phyloP scores from a whole-genome alignment of 23 tunicate species.

The Trididemnum miniatum region DNA sequence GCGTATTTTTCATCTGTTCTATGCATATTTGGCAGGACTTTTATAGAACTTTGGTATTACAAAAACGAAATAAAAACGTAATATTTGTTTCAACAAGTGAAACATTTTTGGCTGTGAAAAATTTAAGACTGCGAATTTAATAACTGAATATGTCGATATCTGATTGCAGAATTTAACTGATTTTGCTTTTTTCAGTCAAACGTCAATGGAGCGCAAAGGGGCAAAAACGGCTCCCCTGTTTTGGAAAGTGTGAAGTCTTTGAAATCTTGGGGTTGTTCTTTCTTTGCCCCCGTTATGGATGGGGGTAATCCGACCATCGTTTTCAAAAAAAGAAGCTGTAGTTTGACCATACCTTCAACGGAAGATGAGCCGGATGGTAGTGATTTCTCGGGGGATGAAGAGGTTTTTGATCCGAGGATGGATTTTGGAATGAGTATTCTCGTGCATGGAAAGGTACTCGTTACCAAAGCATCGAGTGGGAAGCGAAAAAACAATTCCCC shows the following conservation, averaged over 20 bases:
- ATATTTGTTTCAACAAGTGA: too few relatives aligned
- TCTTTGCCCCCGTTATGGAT: slow-evolving; percentile 50
- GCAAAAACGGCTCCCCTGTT: slow-evolving; percentile 35
- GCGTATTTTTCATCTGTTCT: too few relatives aligned
- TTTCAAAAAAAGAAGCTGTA: not conserved
- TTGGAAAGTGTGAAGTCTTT: slow-evolving; percentile 48
- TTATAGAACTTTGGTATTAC: too few relatives aligned
- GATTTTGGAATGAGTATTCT: slow-evolving; percentile 90
- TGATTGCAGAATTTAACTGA: too few relatives aligned
- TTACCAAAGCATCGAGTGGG: not conserved
- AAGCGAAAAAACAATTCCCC: too few relatives aligned
- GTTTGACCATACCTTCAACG: not conserved
- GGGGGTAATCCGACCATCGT: not conserved
- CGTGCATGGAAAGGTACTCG: slow-evolving; percentile 39
- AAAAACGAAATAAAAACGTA: too few relatives aligned
- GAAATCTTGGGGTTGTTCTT: slow-evolving; percentile 86
- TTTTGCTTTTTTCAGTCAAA: too few relatives aligned
- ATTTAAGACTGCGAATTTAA: too few relatives aligned
- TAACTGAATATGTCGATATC: too few relatives aligned
- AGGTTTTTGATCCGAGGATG: slow-evolving; percentile 75
- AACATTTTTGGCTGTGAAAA: too few relatives aligned
- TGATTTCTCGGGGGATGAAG: slow-evolving; percentile 16
- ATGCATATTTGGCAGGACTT: too few relatives aligned
- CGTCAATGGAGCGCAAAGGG: too few relatives aligned
- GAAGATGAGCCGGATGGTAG: not conserved